These are phyloP conservation scores for Trissolcus brochymenae DNA, from an alignment of 2,888 invertebrate genomes.

Conservation along the genomic window DNA sequence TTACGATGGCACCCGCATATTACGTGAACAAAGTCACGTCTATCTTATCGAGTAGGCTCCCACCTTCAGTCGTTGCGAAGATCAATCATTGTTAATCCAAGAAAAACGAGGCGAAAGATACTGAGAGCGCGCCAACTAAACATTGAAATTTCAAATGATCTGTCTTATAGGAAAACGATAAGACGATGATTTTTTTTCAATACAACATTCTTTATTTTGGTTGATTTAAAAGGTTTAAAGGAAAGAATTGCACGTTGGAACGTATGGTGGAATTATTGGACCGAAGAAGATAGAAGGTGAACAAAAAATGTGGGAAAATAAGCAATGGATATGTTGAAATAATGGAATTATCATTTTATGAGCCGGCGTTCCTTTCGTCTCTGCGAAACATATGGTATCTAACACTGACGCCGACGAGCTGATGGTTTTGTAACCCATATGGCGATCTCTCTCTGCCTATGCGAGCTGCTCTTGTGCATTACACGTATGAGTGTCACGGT, in stretches of 20 bases:
- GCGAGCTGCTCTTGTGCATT: conserved; percentile 31
- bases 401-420: conserved; percentile 61
- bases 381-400: conserved; percentile 63
- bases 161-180: no score
- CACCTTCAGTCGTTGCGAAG: conserved; percentile 34
- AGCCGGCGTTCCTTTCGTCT: conserved; percentile 50
- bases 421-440: conserved; percentile 70
- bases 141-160: no score
- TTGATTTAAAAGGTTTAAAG: not conserved
- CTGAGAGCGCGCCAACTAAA: no score
- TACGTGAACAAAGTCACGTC: conserved; percentile 54
- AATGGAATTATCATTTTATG: conserved; percentile 44
- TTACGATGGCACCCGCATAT: conserved; percentile 61
- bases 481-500: conserved; percentile 41
- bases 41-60: conserved; percentile 66
- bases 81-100: conserved; percentile 44
- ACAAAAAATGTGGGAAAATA: conserved; percentile 7
- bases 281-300: conserved; percentile 3
- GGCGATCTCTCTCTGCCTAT: conserved; percentile 63
- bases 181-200: no score
- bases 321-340: conserved; percentile 19
- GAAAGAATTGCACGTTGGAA: conserved; percentile 7
- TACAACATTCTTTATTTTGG: no score
- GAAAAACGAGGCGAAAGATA: conserved; percentile 18
- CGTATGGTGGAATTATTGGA: not conserved